Evolutionary conservation across 2,797 vertebrate species (phyloP).

Genomic region (Remorina albescens): DNA sequence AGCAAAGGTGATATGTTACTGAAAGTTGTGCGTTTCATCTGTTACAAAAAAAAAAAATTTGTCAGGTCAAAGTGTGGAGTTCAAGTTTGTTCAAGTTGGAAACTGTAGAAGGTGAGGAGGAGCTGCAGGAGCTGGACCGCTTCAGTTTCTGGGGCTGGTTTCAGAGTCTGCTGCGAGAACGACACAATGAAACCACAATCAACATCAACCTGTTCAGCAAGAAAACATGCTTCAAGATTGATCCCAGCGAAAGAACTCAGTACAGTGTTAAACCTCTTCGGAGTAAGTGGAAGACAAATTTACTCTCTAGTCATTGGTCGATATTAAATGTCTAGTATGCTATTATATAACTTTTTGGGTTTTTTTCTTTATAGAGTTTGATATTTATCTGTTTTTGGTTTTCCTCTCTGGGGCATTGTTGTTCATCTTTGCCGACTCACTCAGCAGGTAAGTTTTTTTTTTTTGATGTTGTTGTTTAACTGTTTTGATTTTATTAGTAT

Average conservation of each 20-base stretch:
- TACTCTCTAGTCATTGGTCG: background rate
- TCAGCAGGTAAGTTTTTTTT: slow-evolving; percentile 89
- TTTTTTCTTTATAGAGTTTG: slow-evolving; percentile 86
- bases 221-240: slow-evolving; percentile 92
- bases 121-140: slow-evolving; percentile 88
- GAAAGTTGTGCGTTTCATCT: too few relatives aligned
- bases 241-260: slow-evolving; percentile 76
- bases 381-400: slow-evolving; percentile 90
- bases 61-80: slow-evolving; percentile 91
- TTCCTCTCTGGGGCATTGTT: slow-evolving; percentile 90
- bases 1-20: background rate
- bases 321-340: background rate
- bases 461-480: too few relatives aligned
- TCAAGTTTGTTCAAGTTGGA: slow-evolving; percentile 87
- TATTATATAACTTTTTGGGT: background rate
- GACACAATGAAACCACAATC: slow-evolving; percentile 91
- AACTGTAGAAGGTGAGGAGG: slow-evolving; percentile 90
- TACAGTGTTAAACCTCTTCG: slow-evolving; percentile 85
- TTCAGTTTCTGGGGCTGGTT: slow-evolving; percentile 87
- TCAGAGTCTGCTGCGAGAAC: slow-evolving; percentile 87
- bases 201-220: slow-evolving; percentile 88
- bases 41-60: background rate
- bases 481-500: too few relatives aligned
- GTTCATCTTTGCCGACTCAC: slow-evolving; percentile 89
- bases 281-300: slow-evolving; percentile 80